Evolutionary conservation across 2,888 invertebrate species (phyloP).

Genomic region (Mythimna lalbum): DNA sequence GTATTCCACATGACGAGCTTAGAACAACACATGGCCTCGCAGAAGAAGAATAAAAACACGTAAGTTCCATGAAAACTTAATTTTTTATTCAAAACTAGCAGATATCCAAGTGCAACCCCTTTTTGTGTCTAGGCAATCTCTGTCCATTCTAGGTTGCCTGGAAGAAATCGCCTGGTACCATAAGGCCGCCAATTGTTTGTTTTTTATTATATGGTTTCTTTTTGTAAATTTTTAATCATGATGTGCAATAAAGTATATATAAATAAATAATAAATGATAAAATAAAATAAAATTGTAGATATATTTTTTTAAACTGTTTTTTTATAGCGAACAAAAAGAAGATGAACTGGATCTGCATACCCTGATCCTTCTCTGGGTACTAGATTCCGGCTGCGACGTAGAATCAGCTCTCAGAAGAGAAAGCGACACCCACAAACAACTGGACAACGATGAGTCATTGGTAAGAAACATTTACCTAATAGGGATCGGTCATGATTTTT

Average conservation of each 20-base stretch:
- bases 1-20: conserved; percentile 93
- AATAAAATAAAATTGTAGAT: too few relatives aligned
- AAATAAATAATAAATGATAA: too few relatives aligned
- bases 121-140: too few relatives aligned
- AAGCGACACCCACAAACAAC: conserved; percentile 65
- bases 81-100: not conserved
- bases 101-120: too few relatives aligned
- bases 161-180: too few relatives aligned
- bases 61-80: conserved; percentile 58
- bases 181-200: too few relatives aligned
- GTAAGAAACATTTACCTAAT: conserved; percentile 9
- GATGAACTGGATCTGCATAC: conserved; percentile 91
- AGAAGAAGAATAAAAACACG: conserved; percentile 83
- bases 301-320: not conserved
- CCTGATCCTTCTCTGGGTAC: conserved; percentile 94
- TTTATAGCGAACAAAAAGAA: conserved; percentile 67
- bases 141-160: too few relatives aligned
- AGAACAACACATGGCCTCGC: conserved; percentile 91
- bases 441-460: conserved; percentile 32
- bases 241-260: too few relatives aligned
- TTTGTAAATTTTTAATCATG: too few relatives aligned
- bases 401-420: conserved; percentile 89
- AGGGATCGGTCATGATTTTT: too few relatives aligned
- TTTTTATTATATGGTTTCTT: too few relatives aligned
- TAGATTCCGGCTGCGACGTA: conserved; percentile 92